These are phyloP conservation scores for Sinohyriopsis cumingii DNA, from an alignment of 2,888 invertebrate genomes.

Conservation along the genomic window DNA sequence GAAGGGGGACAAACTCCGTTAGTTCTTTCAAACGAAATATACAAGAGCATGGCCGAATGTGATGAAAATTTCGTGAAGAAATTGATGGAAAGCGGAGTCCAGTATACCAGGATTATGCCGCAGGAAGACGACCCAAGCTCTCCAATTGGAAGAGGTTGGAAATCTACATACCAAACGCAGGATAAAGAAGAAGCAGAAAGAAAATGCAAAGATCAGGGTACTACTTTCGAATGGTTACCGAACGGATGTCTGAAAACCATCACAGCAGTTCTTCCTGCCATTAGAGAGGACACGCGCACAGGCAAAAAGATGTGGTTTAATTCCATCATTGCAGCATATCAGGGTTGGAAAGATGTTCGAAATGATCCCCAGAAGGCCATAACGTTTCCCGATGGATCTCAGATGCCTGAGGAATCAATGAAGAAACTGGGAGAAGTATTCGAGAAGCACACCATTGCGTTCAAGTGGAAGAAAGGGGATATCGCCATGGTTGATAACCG, in stretches of 20 bases:
- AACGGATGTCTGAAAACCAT: slow-evolving; percentile 52
- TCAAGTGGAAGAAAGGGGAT: slow-evolving; percentile 53
- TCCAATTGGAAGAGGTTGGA: slow-evolving; percentile 61
- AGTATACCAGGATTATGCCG: slow-evolving; percentile 51
- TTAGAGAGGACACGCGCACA: slow-evolving; percentile 43
- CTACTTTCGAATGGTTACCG: slow-evolving; percentile 48
- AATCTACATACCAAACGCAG: slow-evolving; percentile 52
- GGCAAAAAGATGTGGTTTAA: slow-evolving; percentile 60
- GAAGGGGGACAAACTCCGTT: slow-evolving; percentile 58
- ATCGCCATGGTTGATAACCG: slow-evolving; percentile 57
- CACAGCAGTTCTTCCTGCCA: slow-evolving; percentile 48
- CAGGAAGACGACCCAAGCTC: slow-evolving; percentile 54
- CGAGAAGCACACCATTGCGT: slow-evolving; percentile 47
- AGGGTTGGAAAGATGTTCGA: slow-evolving; percentile 54
- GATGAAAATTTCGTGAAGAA: slow-evolving; percentile 44
- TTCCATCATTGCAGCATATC: slow-evolving; percentile 57
- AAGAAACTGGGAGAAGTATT: slow-evolving; percentile 37
- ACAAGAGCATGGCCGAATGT: slow-evolving; percentile 34
- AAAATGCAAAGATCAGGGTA: slow-evolving; percentile 47
- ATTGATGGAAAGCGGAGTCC: slow-evolving; percentile 41
- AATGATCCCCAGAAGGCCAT: slow-evolving; percentile 55
- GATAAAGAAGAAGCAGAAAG: slow-evolving; percentile 43
- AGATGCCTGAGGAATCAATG: slow-evolving; percentile 50
- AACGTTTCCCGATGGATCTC: slow-evolving; percentile 50
- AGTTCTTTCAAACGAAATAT: slow-evolving; percentile 47